Evolutionary conservation across 2,797 vertebrate genomes (phyloP), one percentile per base, ranked within the genome.

Genomic region (Melanotaenia parkinsoni): DNA sequence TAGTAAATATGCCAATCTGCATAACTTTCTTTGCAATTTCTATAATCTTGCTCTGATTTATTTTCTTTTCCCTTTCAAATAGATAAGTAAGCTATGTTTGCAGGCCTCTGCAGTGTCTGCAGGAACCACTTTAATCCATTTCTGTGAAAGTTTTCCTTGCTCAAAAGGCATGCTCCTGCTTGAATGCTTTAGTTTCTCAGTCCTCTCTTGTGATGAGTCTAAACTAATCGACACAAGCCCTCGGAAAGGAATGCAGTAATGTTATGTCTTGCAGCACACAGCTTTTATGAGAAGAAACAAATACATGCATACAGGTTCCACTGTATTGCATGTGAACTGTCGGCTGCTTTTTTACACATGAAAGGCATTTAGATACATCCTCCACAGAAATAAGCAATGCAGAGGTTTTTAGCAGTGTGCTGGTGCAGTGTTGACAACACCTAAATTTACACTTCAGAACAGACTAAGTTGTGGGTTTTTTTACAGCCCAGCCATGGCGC

Each of bases 101-200:
- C 1, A 24, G 32, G 4, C 35, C 1, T 65, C 32, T 30, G 28
- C 28, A 30, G 63, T 16, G 16, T 24, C 60, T 64, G 7, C 63
- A 43, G 59, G 47, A 61, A 7, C 0, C 60, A 28, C 20, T 20
- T 16, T 51, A n/a, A 4, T 64, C 10, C 66, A 0, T 33, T 72
- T 38, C 58, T 50, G 60, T 38, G 10, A 22, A n/a, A 3, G 14
- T 40, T 74, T 28, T 43, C 53, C 28, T 45, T 72, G 56, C 5
- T 67, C 4, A 7, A 1, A 28, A 78, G 70, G 63, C 89, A 26
- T 83, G 92, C 82, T 70, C 63, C 78, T 32, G 74, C 92, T 88
- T n/a, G 87, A 32, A 78, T 80, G 74, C 65, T 63, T 56, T 14
- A 1, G 33, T 88, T 87, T 84, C 79, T 66, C 83, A 83, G 83